Percentiles rank a stretch among this genome's conserved stretches.
Evolutionary conservation across 2,113 vertebrate genomes (phyloP).

Genomic region (Xyrauchen texanus): DNA sequence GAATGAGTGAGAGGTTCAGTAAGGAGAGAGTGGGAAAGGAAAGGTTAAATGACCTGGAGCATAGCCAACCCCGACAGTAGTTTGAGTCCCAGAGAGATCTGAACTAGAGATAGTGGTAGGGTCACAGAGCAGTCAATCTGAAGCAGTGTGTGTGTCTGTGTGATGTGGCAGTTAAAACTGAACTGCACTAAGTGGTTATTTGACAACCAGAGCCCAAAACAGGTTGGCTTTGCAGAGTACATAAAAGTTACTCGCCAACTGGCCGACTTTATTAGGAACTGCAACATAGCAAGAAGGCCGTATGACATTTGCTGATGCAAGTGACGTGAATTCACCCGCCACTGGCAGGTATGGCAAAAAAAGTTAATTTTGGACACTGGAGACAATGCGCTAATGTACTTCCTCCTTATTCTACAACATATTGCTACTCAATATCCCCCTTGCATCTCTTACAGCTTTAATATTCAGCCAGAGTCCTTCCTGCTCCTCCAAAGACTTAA

Average conservation of each 20-base stretch:
- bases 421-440: neutral
- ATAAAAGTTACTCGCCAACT: too few relatives aligned
- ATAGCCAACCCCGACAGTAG: slow-evolving; percentile 19
- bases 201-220: too few relatives aligned
- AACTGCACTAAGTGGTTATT: too few relatives aligned
- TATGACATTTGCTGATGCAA: too few relatives aligned
- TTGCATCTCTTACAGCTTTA: slow-evolving; percentile 11
- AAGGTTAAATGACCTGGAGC: slow-evolving; percentile 10
- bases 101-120: neutral
- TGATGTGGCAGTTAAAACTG: too few relatives aligned
- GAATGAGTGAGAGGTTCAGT: too few relatives aligned
- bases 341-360: too few relatives aligned
- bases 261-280: too few relatives aligned
- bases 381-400: neutral
- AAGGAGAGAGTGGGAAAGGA: neutral
- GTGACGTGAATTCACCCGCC: too few relatives aligned
- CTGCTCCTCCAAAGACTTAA: slow-evolving; percentile 28
- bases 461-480: neutral
- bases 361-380: too few relatives aligned
- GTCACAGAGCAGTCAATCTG: slow-evolving; percentile 1
- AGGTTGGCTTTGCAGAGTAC: too few relatives aligned
- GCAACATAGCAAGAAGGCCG: too few relatives aligned
- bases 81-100: neutral
- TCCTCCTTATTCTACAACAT: neutral
- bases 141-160: neutral